These are phyloP conservation scores for Drosophila cracens DNA, from an alignment of 2,888 invertebrate genomes.

Conservation along the genomic window DNA sequence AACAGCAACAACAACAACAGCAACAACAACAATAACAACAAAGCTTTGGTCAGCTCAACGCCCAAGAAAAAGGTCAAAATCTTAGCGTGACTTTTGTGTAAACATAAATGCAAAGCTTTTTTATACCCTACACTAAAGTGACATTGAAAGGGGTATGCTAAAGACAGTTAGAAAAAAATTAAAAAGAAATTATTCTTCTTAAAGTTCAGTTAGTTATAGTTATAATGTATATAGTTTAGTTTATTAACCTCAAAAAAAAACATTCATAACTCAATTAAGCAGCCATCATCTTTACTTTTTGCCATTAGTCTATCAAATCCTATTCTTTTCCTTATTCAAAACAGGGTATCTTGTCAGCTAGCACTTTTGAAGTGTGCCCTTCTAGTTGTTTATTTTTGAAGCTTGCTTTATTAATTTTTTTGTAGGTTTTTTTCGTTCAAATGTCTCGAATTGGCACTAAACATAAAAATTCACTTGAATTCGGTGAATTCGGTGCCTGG, in stretches of 20 bases:
- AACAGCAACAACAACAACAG: constrained; percentile 3
- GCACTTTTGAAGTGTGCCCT: neutral
- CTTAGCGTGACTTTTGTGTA: constrained; percentile 66
- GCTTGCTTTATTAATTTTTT: constrained; percentile 3
- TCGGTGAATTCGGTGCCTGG: constrained; percentile 26
- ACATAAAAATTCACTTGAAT: constrained; percentile 44
- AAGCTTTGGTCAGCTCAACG: constrained; percentile 55
- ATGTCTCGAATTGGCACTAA: constrained; percentile 35
- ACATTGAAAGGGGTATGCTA: neutral
- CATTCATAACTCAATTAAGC: too few species aligned
- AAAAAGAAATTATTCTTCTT: too few species aligned
- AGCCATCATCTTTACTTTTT: neutral
- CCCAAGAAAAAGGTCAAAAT: constrained; percentile 68
- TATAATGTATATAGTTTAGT: neutral
- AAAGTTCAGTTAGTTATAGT: neutral
- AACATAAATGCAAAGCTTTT: constrained; percentile 55
- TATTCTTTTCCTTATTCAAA: neutral
- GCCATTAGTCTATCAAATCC: neutral
- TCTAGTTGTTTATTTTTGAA: constrained; percentile 11
- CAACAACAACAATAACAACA: constrained; percentile 3
- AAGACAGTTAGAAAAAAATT: neutral
- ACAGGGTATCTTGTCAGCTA: constrained; percentile 12
- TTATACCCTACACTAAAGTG: constrained; percentile 17
- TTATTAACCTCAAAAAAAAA: neutral
- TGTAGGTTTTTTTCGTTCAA: constrained; percentile 1